Base-by-base conservation (phyloP, 2,888 invertebrate genomes). In the Trilocha varians region DNA sequence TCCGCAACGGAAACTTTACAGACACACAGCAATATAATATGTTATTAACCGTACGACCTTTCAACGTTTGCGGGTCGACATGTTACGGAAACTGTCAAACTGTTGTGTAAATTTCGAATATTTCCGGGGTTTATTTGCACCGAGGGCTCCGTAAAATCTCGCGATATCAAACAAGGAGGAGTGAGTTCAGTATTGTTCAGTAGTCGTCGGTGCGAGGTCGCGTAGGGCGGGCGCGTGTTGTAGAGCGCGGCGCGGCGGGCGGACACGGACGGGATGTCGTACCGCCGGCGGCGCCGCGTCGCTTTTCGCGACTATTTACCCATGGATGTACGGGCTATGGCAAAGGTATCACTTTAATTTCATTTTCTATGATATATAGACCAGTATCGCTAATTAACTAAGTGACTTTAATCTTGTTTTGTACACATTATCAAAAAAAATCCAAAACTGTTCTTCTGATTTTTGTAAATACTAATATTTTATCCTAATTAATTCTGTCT, bases 261-360 rank as follows among this genome's bases (percentile, higher is more conserved):
- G 58, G 57, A 48, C 65, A 54, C 66, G 58, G 57, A 48, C 65
- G 74, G 54, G 55, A 77, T 70, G 71, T 67, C 78, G 82, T 83
- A 82, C 67, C 78, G 82, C 41, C 79, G 79, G 48, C 77, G 79
- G 47, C 78, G 80, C 48, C 83, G 80, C 67, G 83, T 83, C 66
- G 79, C 73, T 41, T 83, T 82, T 44, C 76, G 80, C 71, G 83
- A 85, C 64, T 85, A 85, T 64, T 64, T 78, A 55, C 82, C 78
- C 32, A 76, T 85, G 79, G 84, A 84, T 62, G 65, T 82, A 45
- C 77, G 77, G 43, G 80, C 82, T 51, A 85, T 84, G 82, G 82
- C 82, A 44, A 84, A 80, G 83, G 84, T 85, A 80, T 52, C 38
- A 25, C 11, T 25, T 25, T 25, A 11, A 9, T 25, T 18, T 25